Evolutionary conservation across 2,113 vertebrate species (phyloP).

Genomic region (Macrotis lagotis): DNA sequence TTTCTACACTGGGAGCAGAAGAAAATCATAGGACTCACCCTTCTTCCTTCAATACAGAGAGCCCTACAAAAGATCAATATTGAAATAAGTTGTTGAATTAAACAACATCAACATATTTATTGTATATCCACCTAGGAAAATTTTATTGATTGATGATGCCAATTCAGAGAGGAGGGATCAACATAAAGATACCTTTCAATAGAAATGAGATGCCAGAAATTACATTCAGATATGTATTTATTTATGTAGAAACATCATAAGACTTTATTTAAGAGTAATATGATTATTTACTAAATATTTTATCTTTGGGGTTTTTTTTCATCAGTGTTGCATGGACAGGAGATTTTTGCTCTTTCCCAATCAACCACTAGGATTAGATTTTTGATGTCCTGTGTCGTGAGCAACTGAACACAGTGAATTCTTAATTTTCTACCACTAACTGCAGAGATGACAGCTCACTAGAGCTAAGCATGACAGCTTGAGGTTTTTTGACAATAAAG

Average conservation of each 20-base stretch:
- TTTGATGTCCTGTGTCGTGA: slow-evolving; percentile 49
- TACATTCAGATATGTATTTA: neutral
- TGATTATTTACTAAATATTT: neutral
- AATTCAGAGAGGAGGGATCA: neutral
- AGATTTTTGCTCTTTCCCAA: slow-evolving; percentile 23
- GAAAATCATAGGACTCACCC: neutral
- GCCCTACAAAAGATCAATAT: slow-evolving; percentile 5
- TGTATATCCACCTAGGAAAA: neutral
- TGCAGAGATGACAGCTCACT: slow-evolving; percentile 30
- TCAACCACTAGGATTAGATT: neutral
- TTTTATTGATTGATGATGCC: neutral
- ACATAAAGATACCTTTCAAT: neutral
- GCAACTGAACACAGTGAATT: slow-evolving; percentile 16
- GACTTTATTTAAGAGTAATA: neutral
- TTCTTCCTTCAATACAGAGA: neutral
- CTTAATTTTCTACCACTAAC: slow-evolving; percentile 47
- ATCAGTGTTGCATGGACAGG: neutral
- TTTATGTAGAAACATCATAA: neutral
- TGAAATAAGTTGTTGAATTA: neutral
- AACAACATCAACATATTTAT: neutral
- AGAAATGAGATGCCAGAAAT: neutral
- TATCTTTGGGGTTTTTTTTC: neutral
- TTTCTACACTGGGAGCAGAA: neutral
- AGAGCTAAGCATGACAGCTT: slow-evolving; percentile 45
- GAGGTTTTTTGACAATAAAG: slow-evolving; percentile 61